Conservation (phyloP, 2,888 invertebrate species). For the Trisateles emortualis region DNA sequence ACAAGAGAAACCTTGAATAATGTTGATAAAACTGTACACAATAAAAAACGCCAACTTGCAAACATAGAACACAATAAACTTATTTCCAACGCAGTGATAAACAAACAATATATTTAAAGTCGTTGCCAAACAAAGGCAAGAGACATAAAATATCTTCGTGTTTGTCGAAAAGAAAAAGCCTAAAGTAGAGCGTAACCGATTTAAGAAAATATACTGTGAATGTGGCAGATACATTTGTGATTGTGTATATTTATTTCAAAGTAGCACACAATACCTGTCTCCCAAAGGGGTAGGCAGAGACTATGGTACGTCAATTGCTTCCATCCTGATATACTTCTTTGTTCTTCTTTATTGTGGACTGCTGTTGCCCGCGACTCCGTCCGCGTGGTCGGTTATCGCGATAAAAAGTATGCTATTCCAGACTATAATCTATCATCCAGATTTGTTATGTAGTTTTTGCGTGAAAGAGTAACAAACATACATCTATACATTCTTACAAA, state of each 20-base stretch:
- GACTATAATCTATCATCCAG: too few species aligned
- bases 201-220: conserved; percentile 11
- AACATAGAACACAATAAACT: conserved; percentile 25
- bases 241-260: neutral
- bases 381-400: too few species aligned
- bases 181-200: conserved; percentile 40
- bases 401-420: too few species aligned
- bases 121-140: conserved; percentile 43
- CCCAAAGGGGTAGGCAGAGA: too few species aligned
- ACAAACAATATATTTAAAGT: conserved; percentile 49
- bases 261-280: too few species aligned
- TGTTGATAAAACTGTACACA: neutral
- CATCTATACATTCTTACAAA: too few species aligned
- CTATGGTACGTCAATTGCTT: too few species aligned
- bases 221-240: neutral
- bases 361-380: too few species aligned
- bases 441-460: too few species aligned
- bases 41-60: neutral
- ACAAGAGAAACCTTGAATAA: neutral
- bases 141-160: conserved; percentile 50
- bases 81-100: conserved; percentile 23
- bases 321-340: too few species aligned
- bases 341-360: too few species aligned
- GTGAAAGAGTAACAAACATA: too few species aligned
- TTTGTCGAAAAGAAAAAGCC: conserved; percentile 52